A percentile compares a stretch with the other conserved stretches of the same genome.
Evolutionary conservation across 2,888 invertebrate genomes (phyloP).

Genomic region (Entomobrya proxima): DNA sequence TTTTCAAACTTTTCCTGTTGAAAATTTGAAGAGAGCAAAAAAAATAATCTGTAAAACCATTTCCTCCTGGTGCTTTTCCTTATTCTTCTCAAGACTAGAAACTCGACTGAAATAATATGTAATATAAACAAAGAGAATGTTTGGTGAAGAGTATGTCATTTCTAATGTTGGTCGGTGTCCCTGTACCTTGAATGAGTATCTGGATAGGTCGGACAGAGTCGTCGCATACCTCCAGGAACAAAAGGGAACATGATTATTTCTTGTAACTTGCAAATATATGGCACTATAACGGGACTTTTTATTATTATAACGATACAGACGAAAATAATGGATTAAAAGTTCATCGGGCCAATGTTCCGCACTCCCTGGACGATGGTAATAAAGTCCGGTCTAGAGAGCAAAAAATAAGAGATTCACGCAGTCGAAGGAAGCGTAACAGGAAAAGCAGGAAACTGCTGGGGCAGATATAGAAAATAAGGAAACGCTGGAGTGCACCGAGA

Average conservation of each 20-base stretch:
- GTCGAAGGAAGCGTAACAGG: not conserved
- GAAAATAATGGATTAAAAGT: constrained; percentile 58
- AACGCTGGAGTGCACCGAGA: not conserved
- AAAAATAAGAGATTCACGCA: constrained; percentile 1
- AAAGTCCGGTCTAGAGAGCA: constrained; percentile 29
- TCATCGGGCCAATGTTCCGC: constrained; percentile 26
- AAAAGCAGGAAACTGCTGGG: constrained; percentile 19
- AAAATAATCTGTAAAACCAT: not conserved
- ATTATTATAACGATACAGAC: not conserved
- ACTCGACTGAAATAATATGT: not conserved
- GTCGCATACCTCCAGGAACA: too few species aligned
- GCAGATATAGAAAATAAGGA: constrained; percentile 35
- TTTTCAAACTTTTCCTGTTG: constrained; percentile 25
- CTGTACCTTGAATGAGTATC: too few species aligned
- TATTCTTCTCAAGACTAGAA: not conserved
- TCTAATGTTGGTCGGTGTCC: not conserved
- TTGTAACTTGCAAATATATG: too few species aligned
- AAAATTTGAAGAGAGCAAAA: constrained; percentile 18
- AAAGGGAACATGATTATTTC: too few species aligned
- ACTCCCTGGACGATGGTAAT: constrained; percentile 33
- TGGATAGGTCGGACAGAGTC: too few species aligned
- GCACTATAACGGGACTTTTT: too few species aligned
- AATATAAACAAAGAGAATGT: not conserved
- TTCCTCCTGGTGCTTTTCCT: not conserved
- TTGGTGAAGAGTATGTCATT: not conserved